Evolutionary conservation across 2,888 invertebrate species (phyloP).

Genomic region (Oxycera nigricornis): DNA sequence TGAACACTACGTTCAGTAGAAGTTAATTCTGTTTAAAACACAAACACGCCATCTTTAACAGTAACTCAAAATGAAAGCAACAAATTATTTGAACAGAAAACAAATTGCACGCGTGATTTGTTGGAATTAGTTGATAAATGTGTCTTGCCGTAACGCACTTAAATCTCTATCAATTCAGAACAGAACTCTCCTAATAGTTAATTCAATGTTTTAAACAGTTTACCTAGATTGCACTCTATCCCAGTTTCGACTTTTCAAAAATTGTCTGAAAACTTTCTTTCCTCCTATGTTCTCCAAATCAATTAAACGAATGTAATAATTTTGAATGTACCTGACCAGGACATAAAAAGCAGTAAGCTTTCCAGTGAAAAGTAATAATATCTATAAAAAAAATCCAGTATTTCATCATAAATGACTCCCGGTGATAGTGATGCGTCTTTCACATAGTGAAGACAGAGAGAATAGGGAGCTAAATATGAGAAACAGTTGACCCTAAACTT

Average conservation of each 20-base stretch:
- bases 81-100: no score
- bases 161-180: no score
- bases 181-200: neutral
- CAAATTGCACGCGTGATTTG: no score
- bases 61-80: neutral
- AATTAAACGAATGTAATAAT: neutral
- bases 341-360: neutral
- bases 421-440: neutral
- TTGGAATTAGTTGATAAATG: no score
- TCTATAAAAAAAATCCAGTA: neutral
- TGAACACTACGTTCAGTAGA: neutral
- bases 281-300: neutral
- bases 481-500: neutral
- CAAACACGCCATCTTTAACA: neutral
- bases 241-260: no score
- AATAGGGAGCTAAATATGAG: no score
- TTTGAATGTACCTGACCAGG: neutral
- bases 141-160: no score
- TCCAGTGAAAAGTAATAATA: neutral
- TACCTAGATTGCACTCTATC: no score
- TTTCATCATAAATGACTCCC: conserved; percentile 2
- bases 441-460: neutral
- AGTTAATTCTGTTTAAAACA: neutral
- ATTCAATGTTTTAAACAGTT: neutral
- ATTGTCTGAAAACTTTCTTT: no score